phyloP scores from a whole-genome alignment of 2,888 invertebrate genomes.

The Cyclophora punctaria region DNA sequence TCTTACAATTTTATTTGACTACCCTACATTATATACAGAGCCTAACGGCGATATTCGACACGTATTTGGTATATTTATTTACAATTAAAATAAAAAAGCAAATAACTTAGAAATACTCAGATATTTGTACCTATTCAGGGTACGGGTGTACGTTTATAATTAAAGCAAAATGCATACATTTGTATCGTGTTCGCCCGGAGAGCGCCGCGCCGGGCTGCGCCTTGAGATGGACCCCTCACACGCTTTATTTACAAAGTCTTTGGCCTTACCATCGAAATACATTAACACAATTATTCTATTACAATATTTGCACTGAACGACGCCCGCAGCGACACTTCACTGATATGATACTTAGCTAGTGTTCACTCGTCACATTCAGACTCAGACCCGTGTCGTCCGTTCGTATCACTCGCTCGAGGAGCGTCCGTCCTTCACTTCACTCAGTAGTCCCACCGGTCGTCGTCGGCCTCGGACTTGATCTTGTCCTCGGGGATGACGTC shows the following conservation, averaged over 20 bases:
- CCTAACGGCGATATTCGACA: slow-evolving; percentile 45
- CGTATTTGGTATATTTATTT: slow-evolving; percentile 73
- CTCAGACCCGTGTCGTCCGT: slow-evolving; percentile 35
- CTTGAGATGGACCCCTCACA: slow-evolving; percentile 33
- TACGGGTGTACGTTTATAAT: slow-evolving; percentile 52
- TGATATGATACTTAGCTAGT: neutral
- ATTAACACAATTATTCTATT: slow-evolving; percentile 34
- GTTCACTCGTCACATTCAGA: slow-evolving; percentile 18
- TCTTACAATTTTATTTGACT: slow-evolving; percentile 44
- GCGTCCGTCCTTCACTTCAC: slow-evolving; percentile 16
- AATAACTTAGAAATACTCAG: slow-evolving; percentile 59
- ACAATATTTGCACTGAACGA: slow-evolving; percentile 45
- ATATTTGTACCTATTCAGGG: slow-evolving; percentile 64
- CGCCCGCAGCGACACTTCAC: slow-evolving; percentile 26
- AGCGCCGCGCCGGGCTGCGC: slow-evolving; percentile 30
- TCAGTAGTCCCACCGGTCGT: slow-evolving; percentile 79
- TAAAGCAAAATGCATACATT: slow-evolving; percentile 72
- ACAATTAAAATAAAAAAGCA: slow-evolving; percentile 58
- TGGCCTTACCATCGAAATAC: slow-evolving; percentile 65
- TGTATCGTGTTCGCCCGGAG: slow-evolving; percentile 50
- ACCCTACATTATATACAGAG: slow-evolving; percentile 57
- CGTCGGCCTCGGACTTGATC: slow-evolving; percentile 76
- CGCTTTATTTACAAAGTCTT: slow-evolving; percentile 68
- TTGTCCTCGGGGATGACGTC: slow-evolving; percentile 64
- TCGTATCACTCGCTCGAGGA: slow-evolving; percentile 19